These are phyloP conservation scores for Pachyrhynchus sulphureomaculatus DNA, from an alignment of 1,140 invertebrate species.

Conservation along the genomic window DNA sequence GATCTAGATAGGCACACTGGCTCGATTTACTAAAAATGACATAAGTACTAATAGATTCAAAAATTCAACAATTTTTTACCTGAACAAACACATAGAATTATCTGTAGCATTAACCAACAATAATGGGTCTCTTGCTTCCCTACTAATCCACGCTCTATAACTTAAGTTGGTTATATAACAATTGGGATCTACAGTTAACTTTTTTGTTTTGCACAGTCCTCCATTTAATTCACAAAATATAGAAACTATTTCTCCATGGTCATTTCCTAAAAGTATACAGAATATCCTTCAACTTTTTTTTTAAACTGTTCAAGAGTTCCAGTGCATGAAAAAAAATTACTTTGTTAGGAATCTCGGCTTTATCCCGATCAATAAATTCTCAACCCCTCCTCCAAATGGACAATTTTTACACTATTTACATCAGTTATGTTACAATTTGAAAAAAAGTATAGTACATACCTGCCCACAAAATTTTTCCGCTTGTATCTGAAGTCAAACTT, in stretches of 20 bases:
- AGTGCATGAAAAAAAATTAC: no score
- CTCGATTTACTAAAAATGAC: no score
- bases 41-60: no score
- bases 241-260: slow-evolving; percentile 64
- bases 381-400: no score
- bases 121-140: slow-evolving; percentile 73
- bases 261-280: slow-evolving; percentile 48
- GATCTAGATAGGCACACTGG: background rate
- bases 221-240: slow-evolving; percentile 74
- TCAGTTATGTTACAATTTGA: no score
- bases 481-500: slow-evolving; percentile 76
- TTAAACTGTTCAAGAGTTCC: no score
- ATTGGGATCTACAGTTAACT: slow-evolving; percentile 62
- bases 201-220: slow-evolving; percentile 69
- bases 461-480: slow-evolving; percentile 78
- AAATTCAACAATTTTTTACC: slow-evolving; percentile 46
- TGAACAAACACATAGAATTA: slow-evolving; percentile 70
- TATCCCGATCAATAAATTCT: no score
- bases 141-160: slow-evolving; percentile 79
- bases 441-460: slow-evolving; percentile 51
- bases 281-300: background rate
- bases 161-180: slow-evolving; percentile 72
- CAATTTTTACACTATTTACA: no score
- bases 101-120: slow-evolving; percentile 77
- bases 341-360: no score